These are phyloP conservation scores for Columba janthina DNA, from an alignment of 2,113 vertebrate species.

Conservation along the genomic window DNA sequence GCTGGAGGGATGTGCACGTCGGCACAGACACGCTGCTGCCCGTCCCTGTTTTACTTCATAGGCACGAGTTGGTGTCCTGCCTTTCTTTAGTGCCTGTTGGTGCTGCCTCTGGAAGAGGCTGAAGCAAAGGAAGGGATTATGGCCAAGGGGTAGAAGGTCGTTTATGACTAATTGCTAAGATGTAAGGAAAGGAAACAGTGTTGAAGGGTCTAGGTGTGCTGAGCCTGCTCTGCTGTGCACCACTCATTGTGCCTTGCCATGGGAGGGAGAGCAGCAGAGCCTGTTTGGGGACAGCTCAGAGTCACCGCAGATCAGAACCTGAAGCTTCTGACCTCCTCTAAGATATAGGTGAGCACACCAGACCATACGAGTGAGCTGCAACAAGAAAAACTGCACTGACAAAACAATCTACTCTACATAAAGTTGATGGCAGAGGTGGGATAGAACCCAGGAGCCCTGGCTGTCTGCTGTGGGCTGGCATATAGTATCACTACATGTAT, in stretches of 20 bases:
- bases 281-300: neutral
- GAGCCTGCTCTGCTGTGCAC: neutral
- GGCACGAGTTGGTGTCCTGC: neutral
- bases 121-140: neutral
- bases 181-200: neutral
- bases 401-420: neutral
- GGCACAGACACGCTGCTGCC: neutral
- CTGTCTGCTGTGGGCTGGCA: neutral
- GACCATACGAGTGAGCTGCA: neutral
- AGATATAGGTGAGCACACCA: neutral
- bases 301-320: neutral
- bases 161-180: neutral
- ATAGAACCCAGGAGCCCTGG: neutral
- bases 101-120: neutral
- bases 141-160: neutral
- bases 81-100: neutral
- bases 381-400: neutral
- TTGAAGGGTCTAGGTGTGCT: neutral
- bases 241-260: neutral
- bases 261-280: neutral
- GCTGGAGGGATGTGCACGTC: neutral
- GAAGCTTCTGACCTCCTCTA: neutral
- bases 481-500: neutral
- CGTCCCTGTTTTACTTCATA: neutral
- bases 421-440: neutral